Base-by-base conservation (phyloP, 2,888 invertebrate genomes). In the Spialia ferax region DNA sequence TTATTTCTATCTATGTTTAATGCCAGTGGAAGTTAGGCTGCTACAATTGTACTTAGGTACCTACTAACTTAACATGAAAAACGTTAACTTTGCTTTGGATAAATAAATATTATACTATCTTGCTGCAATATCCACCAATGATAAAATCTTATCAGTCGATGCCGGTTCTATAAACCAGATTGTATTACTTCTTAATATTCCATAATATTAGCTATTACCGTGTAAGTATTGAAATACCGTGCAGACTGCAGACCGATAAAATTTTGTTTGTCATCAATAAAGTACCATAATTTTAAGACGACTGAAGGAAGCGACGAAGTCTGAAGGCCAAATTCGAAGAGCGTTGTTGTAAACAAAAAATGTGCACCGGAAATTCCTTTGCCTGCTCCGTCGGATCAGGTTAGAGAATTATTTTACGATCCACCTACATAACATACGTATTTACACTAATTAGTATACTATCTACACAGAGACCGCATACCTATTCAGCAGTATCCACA, bases 341-440 rank as follows among this genome's bases (percentile, higher is more conserved):
- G 48, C 63, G 56, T 57, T 38, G 64, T 59, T 38, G 64, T 59
- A 18, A 59, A 42, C 59, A 65, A 65, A 65, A 65, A 65, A 65
- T 65, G 59, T 23, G 52, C 59, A 65, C 59, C 65, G 65, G 65
- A 65, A 59, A 65, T 65, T 59, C 65, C 64, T 65, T 18, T 71
- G 64, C 59, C 71, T 71, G 68, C 70, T 38, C 23, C 67, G 65
- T 42, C 61, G 55, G 45, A 45, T 52, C 61, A 20, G 29, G 48
- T 61, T 59, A 63, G 50, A 50, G 26, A 45, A 20, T 57, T 50
- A 57, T 50, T 50, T 57, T 50, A 48, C 48, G 20, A 48, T 20
- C 2, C 20, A 48, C 20, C 0, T 38, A 48, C 11, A 10, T n/a
- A n/a, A n/a, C n/a, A n/a, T 48, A 48, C 5, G 48, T 48, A 45